These are phyloP conservation scores for Cosmia pyralina DNA, from an alignment of 2,888 invertebrate genomes.

Conservation along the genomic window DNA sequence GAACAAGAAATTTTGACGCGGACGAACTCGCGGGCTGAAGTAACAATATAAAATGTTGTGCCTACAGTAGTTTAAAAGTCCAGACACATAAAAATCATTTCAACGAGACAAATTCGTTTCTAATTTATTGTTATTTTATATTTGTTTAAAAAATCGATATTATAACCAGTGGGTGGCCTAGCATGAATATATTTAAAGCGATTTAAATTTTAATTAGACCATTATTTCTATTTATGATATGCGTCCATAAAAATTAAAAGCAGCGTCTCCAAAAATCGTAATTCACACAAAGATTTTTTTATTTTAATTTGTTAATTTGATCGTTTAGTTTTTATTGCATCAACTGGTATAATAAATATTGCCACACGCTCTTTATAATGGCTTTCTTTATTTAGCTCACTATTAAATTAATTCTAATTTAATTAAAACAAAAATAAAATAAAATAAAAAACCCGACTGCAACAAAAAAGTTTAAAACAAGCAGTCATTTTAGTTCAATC, in stretches of 20 bases:
- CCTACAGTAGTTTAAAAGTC: constrained; percentile 7
- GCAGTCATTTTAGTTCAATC: background rate
- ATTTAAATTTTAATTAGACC: constrained; percentile 57
- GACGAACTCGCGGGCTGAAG: background rate
- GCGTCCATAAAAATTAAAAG: constrained; percentile 26
- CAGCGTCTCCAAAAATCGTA: constrained; percentile 16
- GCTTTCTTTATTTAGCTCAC: background rate
- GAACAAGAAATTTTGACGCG: background rate
- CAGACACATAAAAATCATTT: constrained; percentile 42
- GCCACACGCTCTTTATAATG: constrained; percentile 1
- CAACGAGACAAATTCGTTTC: constrained; percentile 46
- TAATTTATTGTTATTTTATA: constrained; percentile 52
- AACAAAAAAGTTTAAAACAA: background rate
- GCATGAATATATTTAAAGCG: constrained; percentile 49
- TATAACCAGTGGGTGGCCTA: constrained; percentile 57
- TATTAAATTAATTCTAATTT: background rate
- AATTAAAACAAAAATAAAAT: background rate
- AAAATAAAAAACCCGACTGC: background rate
- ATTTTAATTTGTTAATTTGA: constrained; percentile 34
- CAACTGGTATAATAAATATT: background rate
- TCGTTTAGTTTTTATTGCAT: constrained; percentile 38
- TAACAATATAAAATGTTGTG: constrained; percentile 5
- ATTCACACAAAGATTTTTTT: constrained; percentile 2
- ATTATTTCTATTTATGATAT: constrained; percentile 44
- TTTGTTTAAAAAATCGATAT: constrained; percentile 38